Evolutionary conservation across 2,113 vertebrate genomes (phyloP).

Genomic region (Apodemus sylvaticus): DNA sequence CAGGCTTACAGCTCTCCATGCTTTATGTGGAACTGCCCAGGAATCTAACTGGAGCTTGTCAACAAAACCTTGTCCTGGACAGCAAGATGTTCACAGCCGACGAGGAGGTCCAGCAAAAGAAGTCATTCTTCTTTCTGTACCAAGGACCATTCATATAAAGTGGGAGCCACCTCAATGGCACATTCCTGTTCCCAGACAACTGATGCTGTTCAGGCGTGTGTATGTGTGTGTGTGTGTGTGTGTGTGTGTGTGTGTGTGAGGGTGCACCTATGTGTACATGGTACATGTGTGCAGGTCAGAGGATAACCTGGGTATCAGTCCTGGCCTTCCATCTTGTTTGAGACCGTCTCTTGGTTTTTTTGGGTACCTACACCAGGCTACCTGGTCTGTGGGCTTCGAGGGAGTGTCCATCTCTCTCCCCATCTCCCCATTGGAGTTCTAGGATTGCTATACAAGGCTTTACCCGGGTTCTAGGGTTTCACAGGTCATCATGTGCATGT

Average conservation of each 20-base stretch:
- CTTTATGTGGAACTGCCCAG: background rate
- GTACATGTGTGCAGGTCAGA: no score
- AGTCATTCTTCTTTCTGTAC: background rate
- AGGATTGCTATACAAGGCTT: background rate
- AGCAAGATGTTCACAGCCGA: background rate
- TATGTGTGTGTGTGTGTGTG: no score
- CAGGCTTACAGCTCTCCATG: background rate
- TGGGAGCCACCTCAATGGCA: background rate
- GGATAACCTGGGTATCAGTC: background rate
- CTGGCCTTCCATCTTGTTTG: background rate
- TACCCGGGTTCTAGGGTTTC: background rate
- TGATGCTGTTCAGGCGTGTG: background rate
- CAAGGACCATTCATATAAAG: background rate
- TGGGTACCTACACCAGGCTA: background rate
- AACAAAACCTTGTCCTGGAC: background rate
- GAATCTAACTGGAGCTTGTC: background rate
- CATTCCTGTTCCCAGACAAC: background rate
- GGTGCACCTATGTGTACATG: background rate
- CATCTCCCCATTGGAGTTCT: background rate
- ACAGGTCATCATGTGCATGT: background rate
- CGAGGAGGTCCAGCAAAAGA: background rate
- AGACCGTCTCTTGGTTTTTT: background rate
- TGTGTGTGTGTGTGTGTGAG: background rate
- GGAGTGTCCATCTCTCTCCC: background rate
- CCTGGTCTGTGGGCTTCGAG: background rate